phyloP scores from a whole-genome alignment of 1,140 invertebrate species.

The Pristionchus pacificus region DNA sequence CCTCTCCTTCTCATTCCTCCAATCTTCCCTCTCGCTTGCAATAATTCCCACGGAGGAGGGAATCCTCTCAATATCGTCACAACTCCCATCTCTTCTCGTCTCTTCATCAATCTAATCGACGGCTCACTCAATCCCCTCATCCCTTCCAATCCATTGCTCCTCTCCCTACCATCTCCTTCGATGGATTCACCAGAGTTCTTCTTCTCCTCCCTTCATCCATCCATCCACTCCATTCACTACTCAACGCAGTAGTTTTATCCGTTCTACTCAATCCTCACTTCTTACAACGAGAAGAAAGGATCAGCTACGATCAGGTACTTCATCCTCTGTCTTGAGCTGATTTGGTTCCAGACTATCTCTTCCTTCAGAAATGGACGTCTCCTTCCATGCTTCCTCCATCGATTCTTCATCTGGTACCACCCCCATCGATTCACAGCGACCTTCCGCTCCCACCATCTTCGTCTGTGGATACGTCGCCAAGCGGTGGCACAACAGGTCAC shows the following conservation, averaged over 20 bases:
- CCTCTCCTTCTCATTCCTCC: too few species aligned
- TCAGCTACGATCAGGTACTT: too few species aligned
- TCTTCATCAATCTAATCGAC: too few species aligned
- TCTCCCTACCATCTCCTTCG: not conserved
- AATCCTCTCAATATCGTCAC: too few species aligned
- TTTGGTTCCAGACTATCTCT: not conserved
- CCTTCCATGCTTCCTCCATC: not conserved
- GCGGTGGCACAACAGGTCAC: conserved; percentile 35
- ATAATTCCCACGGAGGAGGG: too few species aligned
- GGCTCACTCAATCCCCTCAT: not conserved
- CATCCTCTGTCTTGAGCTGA: too few species aligned
- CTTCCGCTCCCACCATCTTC: conserved; percentile 6
- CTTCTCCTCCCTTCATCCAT: not conserved
- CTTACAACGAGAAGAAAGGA: too few species aligned
- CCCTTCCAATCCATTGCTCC: not conserved
- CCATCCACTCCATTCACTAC: not conserved
- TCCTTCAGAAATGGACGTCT: not conserved
- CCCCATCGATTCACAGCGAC: not conserved
- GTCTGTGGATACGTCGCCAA: conserved; percentile 30
- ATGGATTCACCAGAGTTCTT: too few species aligned
- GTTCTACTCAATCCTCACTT: too few species aligned
- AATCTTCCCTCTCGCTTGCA: too few species aligned
- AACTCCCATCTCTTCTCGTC: too few species aligned
- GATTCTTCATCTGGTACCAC: not conserved
- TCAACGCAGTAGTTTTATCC: too few species aligned